Conservation (phyloP, 2,888 invertebrate genomes). For the Metalampra italica region DNA sequence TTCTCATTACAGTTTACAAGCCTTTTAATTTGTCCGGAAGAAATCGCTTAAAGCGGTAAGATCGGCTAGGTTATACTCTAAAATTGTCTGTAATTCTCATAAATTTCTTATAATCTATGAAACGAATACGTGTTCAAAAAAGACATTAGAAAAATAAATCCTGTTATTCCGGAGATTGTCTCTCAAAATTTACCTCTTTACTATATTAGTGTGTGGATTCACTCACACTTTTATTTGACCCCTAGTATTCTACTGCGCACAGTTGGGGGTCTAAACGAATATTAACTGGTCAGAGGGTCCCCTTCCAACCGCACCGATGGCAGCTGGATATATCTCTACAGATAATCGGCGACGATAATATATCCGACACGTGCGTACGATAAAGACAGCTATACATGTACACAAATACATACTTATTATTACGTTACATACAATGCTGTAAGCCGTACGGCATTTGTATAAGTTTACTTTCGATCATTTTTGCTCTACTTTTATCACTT, state of each 20-base stretch:
- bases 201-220: not conserved
- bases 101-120: too few relatives aligned
- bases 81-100: too few relatives aligned
- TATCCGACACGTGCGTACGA: slow-evolving; percentile 29
- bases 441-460: slow-evolving; percentile 16
- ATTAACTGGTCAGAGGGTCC: slow-evolving; percentile 24
- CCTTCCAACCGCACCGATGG: slow-evolving; percentile 38
- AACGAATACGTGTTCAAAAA: too few relatives aligned
- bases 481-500: not conserved
- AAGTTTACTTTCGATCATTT: not conserved
- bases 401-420: slow-evolving; percentile 18
- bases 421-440: slow-evolving; percentile 2
- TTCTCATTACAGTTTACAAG: too few relatives aligned
- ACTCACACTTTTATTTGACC: not conserved
- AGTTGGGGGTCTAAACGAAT: slow-evolving; percentile 8
- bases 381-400: slow-evolving; percentile 24
- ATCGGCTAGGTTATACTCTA: too few relatives aligned
- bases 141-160: too few relatives aligned
- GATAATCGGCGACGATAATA: slow-evolving; percentile 50
- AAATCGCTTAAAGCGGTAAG: too few relatives aligned
- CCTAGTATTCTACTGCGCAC: not conserved
- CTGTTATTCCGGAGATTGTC: too few relatives aligned
- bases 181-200: too few relatives aligned
- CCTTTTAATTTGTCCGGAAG: too few relatives aligned
- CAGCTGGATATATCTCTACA: slow-evolving; percentile 50